A percentile compares a stretch with the other conserved stretches of the same genome.
Conservation (phyloP, 2,113 vertebrate genomes). For the Glaucidium brasilianum region DNA sequence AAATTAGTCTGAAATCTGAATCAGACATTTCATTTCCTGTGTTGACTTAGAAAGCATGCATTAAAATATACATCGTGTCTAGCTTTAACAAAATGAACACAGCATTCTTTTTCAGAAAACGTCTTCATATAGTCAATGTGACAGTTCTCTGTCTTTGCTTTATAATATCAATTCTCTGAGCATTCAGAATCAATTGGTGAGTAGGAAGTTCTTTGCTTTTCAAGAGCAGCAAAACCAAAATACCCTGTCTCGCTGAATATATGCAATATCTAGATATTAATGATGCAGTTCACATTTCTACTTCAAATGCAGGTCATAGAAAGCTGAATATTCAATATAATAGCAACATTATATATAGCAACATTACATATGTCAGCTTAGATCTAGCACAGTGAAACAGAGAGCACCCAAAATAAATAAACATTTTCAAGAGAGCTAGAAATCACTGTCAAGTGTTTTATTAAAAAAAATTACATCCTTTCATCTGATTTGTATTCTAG, state of each 20-base stretch:
- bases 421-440: neutral
- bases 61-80: neutral
- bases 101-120: neutral
- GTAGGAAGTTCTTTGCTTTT: neutral
- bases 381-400: neutral
- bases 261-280: neutral
- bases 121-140: neutral
- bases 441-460: neutral
- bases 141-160: neutral
- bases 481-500: neutral
- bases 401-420: neutral
- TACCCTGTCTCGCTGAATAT: neutral
- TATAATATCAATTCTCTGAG: neutral
- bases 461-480: neutral
- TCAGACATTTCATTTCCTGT: neutral
- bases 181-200: neutral
- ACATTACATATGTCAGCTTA: neutral
- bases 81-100: neutral
- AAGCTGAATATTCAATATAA: neutral
- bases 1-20: neutral
- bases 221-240: neutral
- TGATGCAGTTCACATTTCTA: neutral
- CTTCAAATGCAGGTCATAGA: neutral
- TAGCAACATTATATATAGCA: neutral
- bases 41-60: neutral